A percentile compares a stretch with the other conserved stretches of the same genome.
Evolutionary conservation across 2,797 vertebrate genomes (phyloP).

Genomic region (Phalanger gymnotis): DNA sequence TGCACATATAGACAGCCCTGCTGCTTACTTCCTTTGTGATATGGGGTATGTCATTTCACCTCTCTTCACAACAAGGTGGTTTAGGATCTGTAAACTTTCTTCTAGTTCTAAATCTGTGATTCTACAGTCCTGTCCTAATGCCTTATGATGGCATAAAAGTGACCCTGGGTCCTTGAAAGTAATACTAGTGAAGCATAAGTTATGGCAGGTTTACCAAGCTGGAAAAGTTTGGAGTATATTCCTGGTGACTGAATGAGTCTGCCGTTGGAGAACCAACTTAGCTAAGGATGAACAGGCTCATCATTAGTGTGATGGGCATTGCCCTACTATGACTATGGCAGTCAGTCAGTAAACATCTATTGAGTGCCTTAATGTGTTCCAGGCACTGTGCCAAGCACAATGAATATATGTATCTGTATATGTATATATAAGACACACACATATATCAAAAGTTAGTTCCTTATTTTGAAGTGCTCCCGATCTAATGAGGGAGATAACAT

Average conservation of each 20-base stretch:
- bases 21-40: neutral
- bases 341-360: neutral
- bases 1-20: neutral
- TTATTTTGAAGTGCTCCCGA: neutral
- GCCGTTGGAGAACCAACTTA: neutral
- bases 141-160: neutral
- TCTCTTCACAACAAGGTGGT: neutral
- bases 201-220: neutral
- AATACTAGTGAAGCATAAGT: neutral
- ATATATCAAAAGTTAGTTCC: neutral
- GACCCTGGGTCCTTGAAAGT: neutral
- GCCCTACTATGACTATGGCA: too few species aligned
- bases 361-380: neutral
- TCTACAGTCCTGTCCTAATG: neutral
- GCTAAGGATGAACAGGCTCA: neutral
- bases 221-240: neutral
- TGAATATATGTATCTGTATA: too few species aligned
- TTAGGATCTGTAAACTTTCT: neutral
- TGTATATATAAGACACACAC: too few species aligned
- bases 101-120: neutral
- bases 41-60: neutral
- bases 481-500: neutral
- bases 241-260: neutral
- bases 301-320: neutral
- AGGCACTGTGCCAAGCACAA: neutral